Evolutionary conservation across 2,113 vertebrate species (phyloP).

Genomic region (Hassar affinis): DNA sequence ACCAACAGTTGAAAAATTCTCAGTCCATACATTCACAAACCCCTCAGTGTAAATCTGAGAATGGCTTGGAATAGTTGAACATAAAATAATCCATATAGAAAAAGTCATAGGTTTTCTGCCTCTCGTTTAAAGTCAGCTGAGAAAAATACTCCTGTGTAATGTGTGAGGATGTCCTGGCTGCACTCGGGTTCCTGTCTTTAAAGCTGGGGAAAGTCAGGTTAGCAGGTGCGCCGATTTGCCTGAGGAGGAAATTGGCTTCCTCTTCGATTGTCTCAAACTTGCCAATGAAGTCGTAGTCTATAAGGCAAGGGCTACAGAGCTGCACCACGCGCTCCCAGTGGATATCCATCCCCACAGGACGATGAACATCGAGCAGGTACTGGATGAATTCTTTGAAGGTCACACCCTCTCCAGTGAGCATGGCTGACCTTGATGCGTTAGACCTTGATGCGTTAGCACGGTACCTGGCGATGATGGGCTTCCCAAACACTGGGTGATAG

Average conservation of each 20-base stretch:
- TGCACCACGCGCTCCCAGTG: slow-evolving; percentile 93
- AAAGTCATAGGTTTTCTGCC: slow-evolving; percentile 88
- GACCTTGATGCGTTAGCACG: slow-evolving; percentile 69
- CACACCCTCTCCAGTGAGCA: slow-evolving; percentile 83
- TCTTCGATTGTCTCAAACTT: slow-evolving; percentile 93
- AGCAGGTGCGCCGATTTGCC: slow-evolving; percentile 74
- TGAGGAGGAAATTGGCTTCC: slow-evolving; percentile 87
- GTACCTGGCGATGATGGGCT: slow-evolving; percentile 86
- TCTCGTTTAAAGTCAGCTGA: slow-evolving; percentile 88
- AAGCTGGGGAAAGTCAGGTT: slow-evolving; percentile 79
- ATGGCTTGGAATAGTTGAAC: slow-evolving; percentile 90
- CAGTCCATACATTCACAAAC: background rate
- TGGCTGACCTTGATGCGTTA: slow-evolving; percentile 72
- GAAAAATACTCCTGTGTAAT: slow-evolving; percentile 75
- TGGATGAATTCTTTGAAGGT: slow-evolving; percentile 92
- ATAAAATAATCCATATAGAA: slow-evolving; percentile 96
- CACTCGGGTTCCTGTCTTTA: slow-evolving; percentile 77
- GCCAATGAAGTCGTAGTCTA: slow-evolving; percentile 91
- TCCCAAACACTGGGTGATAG: slow-evolving; percentile 89
- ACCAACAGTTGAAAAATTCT: background rate
- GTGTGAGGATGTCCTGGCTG: slow-evolving; percentile 73
- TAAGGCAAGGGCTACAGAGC: slow-evolving; percentile 90
- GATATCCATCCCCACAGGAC: slow-evolving; percentile 89
- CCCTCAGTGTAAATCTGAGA: slow-evolving; percentile 51
- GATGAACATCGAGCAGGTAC: slow-evolving; percentile 88